Percentiles rank a stretch among this genome's conserved stretches.
These are phyloP conservation scores for Epiblema foenella DNA, from an alignment of 2,888 invertebrate species.

Conservation along the genomic window DNA sequence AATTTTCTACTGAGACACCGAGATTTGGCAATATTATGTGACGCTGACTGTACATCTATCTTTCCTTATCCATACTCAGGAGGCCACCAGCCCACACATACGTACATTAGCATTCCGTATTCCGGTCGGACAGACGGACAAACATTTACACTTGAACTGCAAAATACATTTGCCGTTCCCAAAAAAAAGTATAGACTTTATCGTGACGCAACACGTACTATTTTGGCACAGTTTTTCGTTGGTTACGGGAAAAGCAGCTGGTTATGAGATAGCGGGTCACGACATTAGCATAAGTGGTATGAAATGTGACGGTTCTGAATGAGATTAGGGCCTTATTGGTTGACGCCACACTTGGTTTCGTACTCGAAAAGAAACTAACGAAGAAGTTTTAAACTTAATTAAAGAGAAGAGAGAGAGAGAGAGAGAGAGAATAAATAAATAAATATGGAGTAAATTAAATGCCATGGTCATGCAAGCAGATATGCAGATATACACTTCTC, in stretches of 20 bases:
- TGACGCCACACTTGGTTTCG: too few species aligned
- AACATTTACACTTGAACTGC: constrained; percentile 44
- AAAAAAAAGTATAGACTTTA: background rate
- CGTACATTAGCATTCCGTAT: constrained; percentile 46
- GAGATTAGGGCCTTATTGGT: constrained; percentile 22
- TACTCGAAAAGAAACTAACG: too few species aligned
- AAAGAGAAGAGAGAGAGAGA: too few species aligned
- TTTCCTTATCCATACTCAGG: background rate
- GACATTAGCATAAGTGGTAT: constrained; percentile 38
- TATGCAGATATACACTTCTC: too few species aligned
- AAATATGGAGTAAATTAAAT: too few species aligned
- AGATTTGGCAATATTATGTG: too few species aligned
- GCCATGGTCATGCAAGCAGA: too few species aligned
- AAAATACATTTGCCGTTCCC: background rate
- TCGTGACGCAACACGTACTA: background rate
- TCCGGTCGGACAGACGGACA: constrained; percentile 46
- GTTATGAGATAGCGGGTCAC: constrained; percentile 32
- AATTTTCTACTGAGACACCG: too few species aligned
- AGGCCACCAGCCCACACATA: constrained; percentile 24
- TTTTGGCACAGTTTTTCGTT: constrained; percentile 5
- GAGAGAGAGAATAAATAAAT: too few species aligned
- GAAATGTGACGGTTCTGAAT: constrained; percentile 39
- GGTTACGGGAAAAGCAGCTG: background rate
- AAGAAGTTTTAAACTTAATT: too few species aligned
- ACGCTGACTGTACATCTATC: too few species aligned